A percentile compares a stretch with the other conserved stretches of the same genome.
These are phyloP conservation scores for Pimpla rufipes DNA, from an alignment of 2,888 invertebrate genomes.

Conservation along the genomic window DNA sequence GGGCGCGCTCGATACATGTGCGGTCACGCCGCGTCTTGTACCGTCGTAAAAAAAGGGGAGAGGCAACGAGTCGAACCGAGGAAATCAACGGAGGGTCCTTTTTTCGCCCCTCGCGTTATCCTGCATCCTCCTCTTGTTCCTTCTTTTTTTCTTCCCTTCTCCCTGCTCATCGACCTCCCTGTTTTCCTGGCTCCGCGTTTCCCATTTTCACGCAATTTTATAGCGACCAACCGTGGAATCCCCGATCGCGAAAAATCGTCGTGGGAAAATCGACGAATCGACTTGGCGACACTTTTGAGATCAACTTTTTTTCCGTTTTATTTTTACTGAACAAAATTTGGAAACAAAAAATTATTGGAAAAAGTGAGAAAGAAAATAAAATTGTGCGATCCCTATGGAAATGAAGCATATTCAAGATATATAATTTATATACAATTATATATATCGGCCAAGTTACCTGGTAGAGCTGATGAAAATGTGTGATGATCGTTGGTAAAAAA, in stretches of 20 bases:
- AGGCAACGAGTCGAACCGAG: conserved; percentile 57
- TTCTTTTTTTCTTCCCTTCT: too few relatives aligned
- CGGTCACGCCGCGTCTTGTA: conserved; percentile 79
- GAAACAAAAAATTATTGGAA: too few relatives aligned
- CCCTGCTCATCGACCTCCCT: conserved; percentile 44
- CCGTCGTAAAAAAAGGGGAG: conserved; percentile 78
- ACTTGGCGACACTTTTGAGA: too few relatives aligned
- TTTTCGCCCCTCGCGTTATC: conserved; percentile 65
- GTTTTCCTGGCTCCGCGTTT: conserved; percentile 47
- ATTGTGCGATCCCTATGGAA: too few relatives aligned
- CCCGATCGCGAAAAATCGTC: conserved; percentile 27
- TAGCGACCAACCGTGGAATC: conserved; percentile 8
- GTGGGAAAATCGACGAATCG: not conserved
- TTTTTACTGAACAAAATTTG: too few relatives aligned
- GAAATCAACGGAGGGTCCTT: conserved; percentile 70
- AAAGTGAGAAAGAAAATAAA: too few relatives aligned
- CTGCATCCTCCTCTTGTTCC: conserved; percentile 57
- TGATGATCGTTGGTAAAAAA: too few relatives aligned
- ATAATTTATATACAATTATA: too few relatives aligned
- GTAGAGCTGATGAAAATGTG: too few relatives aligned
- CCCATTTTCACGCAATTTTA: conserved; percentile 47
- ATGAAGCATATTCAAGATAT: too few relatives aligned
- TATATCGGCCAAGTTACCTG: too few relatives aligned
- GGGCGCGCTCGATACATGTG: conserved; percentile 73
- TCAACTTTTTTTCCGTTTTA: too few relatives aligned